Conservation (phyloP, 2,113 vertebrate species). For the mouse (Mus musculus) region GRCm39 chr7:97166501-97167000, state of each 20-base stretch:
- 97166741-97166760: background rate
- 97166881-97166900: conserved; percentile 97
- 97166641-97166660: background rate
- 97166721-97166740: background rate
- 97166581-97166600: background rate
- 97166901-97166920: conserved; percentile 97
- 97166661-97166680: background rate
- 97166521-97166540: background rate
- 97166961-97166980: conserved; percentile 86
- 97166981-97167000: background rate
- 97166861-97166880: conserved; percentile 97
- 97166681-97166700: background rate
- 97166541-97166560: background rate
- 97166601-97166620: background rate
- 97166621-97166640: background rate
- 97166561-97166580: background rate
- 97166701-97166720: conserved; percentile 56
- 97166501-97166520: background rate
- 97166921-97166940: conserved; percentile 98
- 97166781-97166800: background rate
- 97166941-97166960: conserved; percentile 94
- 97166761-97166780: background rate
- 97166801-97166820: conserved; percentile 74
- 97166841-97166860: conserved; percentile 98
- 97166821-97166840: conserved; percentile 94